Base-by-base conservation (phyloP, 2,113 vertebrate genomes). In the Tinamus guttatus region DNA sequence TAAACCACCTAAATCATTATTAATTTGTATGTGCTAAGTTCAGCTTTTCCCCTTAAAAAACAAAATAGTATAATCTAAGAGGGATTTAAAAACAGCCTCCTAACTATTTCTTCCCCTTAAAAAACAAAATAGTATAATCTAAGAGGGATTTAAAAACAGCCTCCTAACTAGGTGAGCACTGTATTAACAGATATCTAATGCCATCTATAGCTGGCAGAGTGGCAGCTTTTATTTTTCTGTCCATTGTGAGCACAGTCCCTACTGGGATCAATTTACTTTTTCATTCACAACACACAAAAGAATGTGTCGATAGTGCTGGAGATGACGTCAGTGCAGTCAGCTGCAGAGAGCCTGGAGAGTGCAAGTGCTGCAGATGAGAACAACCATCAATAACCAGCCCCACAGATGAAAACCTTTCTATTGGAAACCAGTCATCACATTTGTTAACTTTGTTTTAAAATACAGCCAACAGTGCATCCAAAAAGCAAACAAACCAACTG, bases 251-350 rank as follows among this genome's bases (percentile, higher is more conserved):
- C 59, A 49, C 83, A 75, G 80, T 91, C 94, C 96, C 95, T 96
- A 71, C 77, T 64, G 94, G 93, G 95, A 98, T 97, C 94, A 96
- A 95, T 96, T 97, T 97, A 90, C 89, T 96, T 97, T 95, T 97
- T 97, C 95, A 93, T 97, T 97, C 93, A 92, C 76, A 84, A 67
- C 65, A 79, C 85, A 91, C 92, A 94, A 93, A 96, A 95, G 97
- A 95, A 96, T 90, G 93, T 96, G 96, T 97, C 85, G 75, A 95
- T 97, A 69, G 95, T 36, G 96, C 85, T 89, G 70, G 83, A 54
- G 87, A 62, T 96, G 96, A 95, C 81, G 93, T 96, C 95, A 93
- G 86, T 78, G 87, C 83, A 81, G 54, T 75, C 68, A 85, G 89
- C 82, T 96, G 95, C 87, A 77, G 95, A 92, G 59, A 87, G 81